A percentile compares a stretch with the other conserved stretches of the same genome.
phyloP scores from a whole-genome alignment of 2,888 invertebrate species.

The Nudaria mundana region DNA sequence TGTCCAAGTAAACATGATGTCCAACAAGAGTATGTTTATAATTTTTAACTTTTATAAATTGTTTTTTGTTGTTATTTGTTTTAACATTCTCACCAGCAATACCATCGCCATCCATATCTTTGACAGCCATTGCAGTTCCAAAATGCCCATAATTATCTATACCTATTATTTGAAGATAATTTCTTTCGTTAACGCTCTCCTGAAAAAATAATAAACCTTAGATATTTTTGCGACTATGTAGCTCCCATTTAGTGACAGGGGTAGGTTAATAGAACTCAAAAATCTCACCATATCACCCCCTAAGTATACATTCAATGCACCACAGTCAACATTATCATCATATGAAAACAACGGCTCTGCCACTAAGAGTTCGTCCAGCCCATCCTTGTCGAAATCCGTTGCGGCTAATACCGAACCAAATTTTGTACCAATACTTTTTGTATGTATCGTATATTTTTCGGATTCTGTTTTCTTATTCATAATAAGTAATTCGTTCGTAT shows the following conservation, averaged over 20 bases:
- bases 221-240: background rate
- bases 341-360: slow-evolving; percentile 21
- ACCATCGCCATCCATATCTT: slow-evolving; percentile 24
- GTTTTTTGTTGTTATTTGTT: too few relatives aligned
- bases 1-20: too few relatives aligned
- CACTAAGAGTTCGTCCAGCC: slow-evolving; percentile 16
- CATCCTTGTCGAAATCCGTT: slow-evolving; percentile 20
- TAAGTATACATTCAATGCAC: slow-evolving; percentile 23
- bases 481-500: background rate
- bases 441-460: background rate
- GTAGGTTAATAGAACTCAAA: too few relatives aligned
- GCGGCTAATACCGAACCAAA: slow-evolving; percentile 20
- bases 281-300: slow-evolving; percentile 23
- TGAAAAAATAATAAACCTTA: background rate
- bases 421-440: slow-evolving; percentile 11
- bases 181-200: slow-evolving; percentile 8
- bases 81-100: too few relatives aligned
- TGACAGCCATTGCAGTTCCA: slow-evolving; percentile 17
- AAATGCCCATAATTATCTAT: slow-evolving; percentile 14
- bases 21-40: too few relatives aligned
- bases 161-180: slow-evolving; percentile 14
- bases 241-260: too few relatives aligned
- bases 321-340: slow-evolving; percentile 21
- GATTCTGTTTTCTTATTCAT: background rate
- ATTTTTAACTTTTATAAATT: too few relatives aligned